phyloP scores from a whole-genome alignment of 2,797 vertebrate genomes.

The Arnoldichthys spilopterus region DNA sequence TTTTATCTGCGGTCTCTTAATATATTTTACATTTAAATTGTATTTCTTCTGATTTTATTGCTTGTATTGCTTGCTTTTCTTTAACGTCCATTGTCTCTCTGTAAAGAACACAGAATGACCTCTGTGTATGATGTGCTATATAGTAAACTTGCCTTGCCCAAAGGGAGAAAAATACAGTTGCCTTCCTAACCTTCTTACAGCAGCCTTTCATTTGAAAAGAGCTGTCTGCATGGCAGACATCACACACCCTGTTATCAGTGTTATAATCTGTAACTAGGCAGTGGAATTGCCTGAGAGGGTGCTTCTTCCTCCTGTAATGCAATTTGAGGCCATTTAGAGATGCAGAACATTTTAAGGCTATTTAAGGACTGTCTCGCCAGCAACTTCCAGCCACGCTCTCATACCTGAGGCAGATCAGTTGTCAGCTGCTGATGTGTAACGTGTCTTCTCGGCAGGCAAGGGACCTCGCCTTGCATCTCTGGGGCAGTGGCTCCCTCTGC shows the following conservation, averaged over 20 bases:
- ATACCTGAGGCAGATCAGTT: constrained; percentile 48
- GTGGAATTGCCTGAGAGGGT: neutral
- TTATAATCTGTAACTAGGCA: constrained; percentile 1
- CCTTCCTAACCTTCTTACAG: neutral
- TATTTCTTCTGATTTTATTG: no score
- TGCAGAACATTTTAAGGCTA: constrained; percentile 39
- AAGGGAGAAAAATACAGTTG: neutral
- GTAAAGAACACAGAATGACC: no score
- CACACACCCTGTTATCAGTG: neutral
- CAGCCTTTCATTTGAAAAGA: neutral
- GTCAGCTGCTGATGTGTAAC: constrained; percentile 37
- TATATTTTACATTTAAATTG: no score
- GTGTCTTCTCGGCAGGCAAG: neutral
- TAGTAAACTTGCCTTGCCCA: no score
- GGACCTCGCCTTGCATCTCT: constrained; percentile 8
- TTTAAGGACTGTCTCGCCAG: constrained; percentile 35
- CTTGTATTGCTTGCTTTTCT: no score
- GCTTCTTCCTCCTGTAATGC: constrained; percentile 22
- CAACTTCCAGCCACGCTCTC: constrained; percentile 26
- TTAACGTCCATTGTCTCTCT: no score
- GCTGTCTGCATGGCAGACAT: neutral
- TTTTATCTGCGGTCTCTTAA: no score
- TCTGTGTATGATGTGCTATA: no score
- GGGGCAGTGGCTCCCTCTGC: constrained; percentile 45
- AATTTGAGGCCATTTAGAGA: constrained; percentile 34